Conservation (phyloP, 2,113 vertebrate species). For the Cheirogaleus medius region DNA sequence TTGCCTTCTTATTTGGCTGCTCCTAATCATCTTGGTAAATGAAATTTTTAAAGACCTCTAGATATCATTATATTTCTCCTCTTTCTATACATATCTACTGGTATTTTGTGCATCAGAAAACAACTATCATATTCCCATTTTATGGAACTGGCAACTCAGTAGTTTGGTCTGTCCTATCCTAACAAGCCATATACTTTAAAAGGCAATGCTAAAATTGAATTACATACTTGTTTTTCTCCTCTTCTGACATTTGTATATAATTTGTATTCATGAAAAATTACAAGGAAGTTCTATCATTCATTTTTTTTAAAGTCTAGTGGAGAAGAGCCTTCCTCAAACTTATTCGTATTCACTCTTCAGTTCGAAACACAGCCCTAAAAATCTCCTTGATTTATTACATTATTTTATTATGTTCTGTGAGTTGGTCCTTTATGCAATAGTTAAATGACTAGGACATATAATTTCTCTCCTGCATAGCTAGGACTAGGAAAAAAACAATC, state of each 20-base stretch:
- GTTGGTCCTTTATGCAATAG: neutral
- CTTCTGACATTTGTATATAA: neutral
- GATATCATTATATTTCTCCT: neutral
- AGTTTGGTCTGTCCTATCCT: neutral
- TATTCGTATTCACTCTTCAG: constrained; percentile 65
- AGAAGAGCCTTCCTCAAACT: neutral
- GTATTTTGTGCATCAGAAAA: neutral
- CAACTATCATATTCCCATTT: neutral
- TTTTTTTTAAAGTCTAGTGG: constrained; percentile 43
- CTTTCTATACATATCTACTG: neutral
- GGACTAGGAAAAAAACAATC: neutral
- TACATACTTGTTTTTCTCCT: neutral
- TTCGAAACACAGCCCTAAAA: constrained; percentile 63
- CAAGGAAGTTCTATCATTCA: constrained; percentile 1
- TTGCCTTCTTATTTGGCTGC: neutral
- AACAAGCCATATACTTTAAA: neutral
- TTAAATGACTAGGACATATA: constrained; percentile 29
- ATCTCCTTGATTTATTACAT: constrained; percentile 70
- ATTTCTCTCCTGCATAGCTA: constrained; percentile 15
- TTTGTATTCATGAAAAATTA: constrained; percentile 31
- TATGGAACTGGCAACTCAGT: neutral
- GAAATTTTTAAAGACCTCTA: neutral
- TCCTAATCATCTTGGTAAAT: neutral
- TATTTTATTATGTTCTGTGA: constrained; percentile 53
- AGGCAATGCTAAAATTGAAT: constrained; percentile 28